Percentiles rank a stretch among this genome's conserved stretches.
These are phyloP conservation scores for Ceratoteleas bidentatus DNA, from an alignment of 1,140 invertebrate genomes.

Conservation along the genomic window DNA sequence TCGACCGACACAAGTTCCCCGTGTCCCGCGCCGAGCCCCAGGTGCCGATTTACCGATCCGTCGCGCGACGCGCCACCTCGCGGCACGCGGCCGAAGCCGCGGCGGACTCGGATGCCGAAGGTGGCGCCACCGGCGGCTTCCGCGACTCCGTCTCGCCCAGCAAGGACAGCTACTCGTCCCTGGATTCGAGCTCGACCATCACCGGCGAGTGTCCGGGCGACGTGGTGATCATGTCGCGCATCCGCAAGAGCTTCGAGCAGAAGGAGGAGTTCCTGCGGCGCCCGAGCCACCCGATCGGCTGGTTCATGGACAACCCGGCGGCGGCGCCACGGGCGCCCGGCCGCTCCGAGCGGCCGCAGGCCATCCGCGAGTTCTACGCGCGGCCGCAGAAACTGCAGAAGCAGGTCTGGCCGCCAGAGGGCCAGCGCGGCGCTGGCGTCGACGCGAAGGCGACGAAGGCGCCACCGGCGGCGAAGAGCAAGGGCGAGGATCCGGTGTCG, in stretches of 20 bases:
- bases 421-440: conserved; percentile 66
- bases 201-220: conserved; percentile 85
- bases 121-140: conserved; percentile 71
- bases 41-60: conserved; percentile 79
- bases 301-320: conserved; percentile 76
- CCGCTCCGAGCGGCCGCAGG: conserved; percentile 68
- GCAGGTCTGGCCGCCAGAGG: conserved; percentile 87
- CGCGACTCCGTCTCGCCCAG: conserved; percentile 83
- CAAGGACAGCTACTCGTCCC: conserved; percentile 85
- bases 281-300: conserved; percentile 85
- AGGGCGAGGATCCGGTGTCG: conserved; percentile 34
- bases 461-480: conserved; percentile 16
- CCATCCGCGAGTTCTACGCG: conserved; percentile 87
- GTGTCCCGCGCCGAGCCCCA: conserved; percentile 81
- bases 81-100: conserved; percentile 82
- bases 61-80: conserved; percentile 71
- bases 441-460: conserved; percentile 4
- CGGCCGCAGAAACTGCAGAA: conserved; percentile 88
- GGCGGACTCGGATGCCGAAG: conserved; percentile 61
- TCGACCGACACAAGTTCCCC: conserved; percentile 76
- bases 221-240: conserved; percentile 86
- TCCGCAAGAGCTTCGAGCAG: conserved; percentile 91
- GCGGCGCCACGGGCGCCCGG: conserved; percentile 10
- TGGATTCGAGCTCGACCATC: conserved; percentile 85
- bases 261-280: conserved; percentile 92